Evolutionary conservation across 2,888 invertebrate species (phyloP).

Genomic region (Drosophila sordidula): DNA sequence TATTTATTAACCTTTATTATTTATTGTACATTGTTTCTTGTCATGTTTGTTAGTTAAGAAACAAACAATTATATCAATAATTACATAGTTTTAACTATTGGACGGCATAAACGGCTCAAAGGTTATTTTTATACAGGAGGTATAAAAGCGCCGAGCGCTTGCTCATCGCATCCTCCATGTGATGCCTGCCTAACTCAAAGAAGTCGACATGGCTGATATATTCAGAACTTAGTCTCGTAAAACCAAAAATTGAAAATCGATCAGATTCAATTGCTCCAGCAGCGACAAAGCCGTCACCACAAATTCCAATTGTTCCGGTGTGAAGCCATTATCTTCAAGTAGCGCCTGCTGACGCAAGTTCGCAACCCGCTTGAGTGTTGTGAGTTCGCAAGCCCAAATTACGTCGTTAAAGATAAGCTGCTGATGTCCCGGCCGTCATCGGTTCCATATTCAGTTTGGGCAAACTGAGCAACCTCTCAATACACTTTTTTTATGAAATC

Average conservation of each 20-base stretch:
- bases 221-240: conserved; percentile 26
- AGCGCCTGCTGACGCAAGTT: conserved; percentile 11
- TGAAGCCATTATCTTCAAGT: conserved; percentile 1
- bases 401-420: conserved; percentile 1
- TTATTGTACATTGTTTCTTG: too few species aligned
- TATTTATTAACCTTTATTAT: too few species aligned
- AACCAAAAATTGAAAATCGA: conserved; percentile 1
- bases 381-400: conserved; percentile 2
- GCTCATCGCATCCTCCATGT: conserved; percentile 10
- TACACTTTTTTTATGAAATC: neutral
- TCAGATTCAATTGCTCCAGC: conserved; percentile 28
- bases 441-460: neutral
- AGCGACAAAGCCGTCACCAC: conserved; percentile 2
- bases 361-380: neutral
- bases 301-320: neutral
- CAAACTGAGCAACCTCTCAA: neutral
- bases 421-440: neutral
- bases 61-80: too few species aligned
- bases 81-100: too few species aligned
- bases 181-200: conserved; percentile 8
- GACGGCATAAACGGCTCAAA: too few species aligned
- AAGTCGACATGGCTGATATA: conserved; percentile 15
- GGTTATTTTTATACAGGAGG: too few species aligned
- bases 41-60: too few species aligned
- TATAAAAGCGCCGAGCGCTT: conserved; percentile 4